Base-by-base conservation (phyloP, 2,888 invertebrate species). In the Pterostichus madidus region DNA sequence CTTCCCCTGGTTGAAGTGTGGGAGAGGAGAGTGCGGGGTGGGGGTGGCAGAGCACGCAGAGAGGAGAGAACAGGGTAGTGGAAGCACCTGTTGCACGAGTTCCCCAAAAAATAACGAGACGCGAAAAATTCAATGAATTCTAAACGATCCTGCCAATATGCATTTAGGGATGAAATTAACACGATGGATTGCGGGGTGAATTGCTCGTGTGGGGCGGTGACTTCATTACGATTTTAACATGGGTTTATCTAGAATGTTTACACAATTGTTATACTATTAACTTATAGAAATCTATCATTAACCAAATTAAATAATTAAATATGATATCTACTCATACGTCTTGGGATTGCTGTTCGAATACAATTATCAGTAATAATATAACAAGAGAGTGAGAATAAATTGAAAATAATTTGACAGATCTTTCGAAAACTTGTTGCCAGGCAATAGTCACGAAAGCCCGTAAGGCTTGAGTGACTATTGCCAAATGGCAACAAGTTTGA, bases 41-140 rank as follows among this genome's bases (percentile, higher is more conserved):
- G 13, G 11, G 39, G 39, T 11, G 17, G 44, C 68, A 71, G 13
- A 44, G 17, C 11, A 13, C 10, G 39, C 44, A 13, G 83, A 81
- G 85, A 39, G 84, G 84, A 84, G 84, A 83, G 85, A 3, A 24
- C 24, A 24, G 24, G 24, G 24, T 24, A 24, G 85, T 84, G 84
- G 85, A 6, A 84, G 86, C 87, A 87, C 87, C 87, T 87, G 87
- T 87, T 87, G 87, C 87, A 39, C 84, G 39, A 80, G 11, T 52
- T 31, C 84, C 86, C 86, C 85, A 86, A 86, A 87, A 86, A 86
- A 84, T 85, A 85, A 84, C 84, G 85, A 86, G 85, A 85, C 86
- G 86, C 86, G 88, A 88, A 88, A 88, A 88, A 88, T 88, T 88
- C 88, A 87, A 88, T 88, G 88, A 88, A 88, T 88, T 88, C 87